phyloP scores from a whole-genome alignment of 2,797 vertebrate species.

The Betta splendens region DNA sequence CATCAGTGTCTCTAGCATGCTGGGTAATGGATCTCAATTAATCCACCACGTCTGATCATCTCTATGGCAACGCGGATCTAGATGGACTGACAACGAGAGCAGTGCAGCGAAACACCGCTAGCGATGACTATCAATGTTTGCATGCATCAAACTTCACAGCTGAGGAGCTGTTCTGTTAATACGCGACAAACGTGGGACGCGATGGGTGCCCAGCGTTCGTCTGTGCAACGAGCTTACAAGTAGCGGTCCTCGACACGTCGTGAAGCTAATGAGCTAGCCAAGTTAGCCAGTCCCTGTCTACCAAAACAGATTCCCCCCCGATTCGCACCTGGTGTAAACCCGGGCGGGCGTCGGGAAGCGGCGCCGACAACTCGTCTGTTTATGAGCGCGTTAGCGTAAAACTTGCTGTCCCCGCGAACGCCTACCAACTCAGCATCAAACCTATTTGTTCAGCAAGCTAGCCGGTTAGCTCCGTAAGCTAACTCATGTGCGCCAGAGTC shows the following conservation, averaged over 20 bases:
- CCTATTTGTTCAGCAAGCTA: constrained; percentile 48
- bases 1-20: not conserved
- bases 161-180: not conserved
- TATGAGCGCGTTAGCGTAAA: not conserved
- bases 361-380: rapidly evolving
- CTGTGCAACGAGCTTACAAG: not conserved
- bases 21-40: constrained; percentile 13
- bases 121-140: not conserved
- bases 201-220: not conserved
- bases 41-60: constrained; percentile 18
- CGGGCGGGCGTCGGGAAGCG: not conserved
- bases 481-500: constrained; percentile 79
- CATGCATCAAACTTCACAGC: not conserved
- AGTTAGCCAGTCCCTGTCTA: constrained; percentile 53
- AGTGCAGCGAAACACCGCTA: constrained; percentile 7
- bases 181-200: not conserved
- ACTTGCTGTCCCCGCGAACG: constrained; percentile 8
- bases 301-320: not conserved
- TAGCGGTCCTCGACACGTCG: not conserved
- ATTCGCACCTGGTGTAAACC: not conserved
- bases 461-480: constrained; percentile 64
- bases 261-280: constrained; percentile 40
- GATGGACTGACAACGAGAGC: not conserved
- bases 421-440: constrained; percentile 9
- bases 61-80: constrained; percentile 25